phyloP scores from a whole-genome alignment of 2,113 vertebrate species.

The Chionomys nivalis region DNA sequence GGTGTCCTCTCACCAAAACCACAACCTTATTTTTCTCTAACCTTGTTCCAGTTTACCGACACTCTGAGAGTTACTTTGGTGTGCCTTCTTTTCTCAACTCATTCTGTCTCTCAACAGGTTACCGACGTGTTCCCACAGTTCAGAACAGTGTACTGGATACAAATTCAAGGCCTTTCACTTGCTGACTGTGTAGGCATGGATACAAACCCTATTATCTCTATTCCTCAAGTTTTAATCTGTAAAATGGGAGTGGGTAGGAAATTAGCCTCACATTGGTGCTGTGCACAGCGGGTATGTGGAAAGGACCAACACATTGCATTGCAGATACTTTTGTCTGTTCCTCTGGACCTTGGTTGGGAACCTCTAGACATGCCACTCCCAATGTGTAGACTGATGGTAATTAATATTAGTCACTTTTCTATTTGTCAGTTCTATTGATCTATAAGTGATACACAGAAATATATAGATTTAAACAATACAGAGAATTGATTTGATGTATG shows the following conservation, averaged over 20 bases:
- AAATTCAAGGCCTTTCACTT: too few species aligned
- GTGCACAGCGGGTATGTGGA: not conserved
- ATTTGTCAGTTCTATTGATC: not conserved
- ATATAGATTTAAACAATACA: too few species aligned
- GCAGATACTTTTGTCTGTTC: not conserved
- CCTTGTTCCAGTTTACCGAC: too few species aligned
- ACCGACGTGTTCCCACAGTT: too few species aligned
- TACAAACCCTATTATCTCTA: not conserved
- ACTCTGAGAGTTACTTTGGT: too few species aligned
- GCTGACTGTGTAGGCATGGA: too few species aligned
- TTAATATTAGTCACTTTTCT: not conserved
- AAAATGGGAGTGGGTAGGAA: not conserved
- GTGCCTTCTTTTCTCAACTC: too few species aligned
- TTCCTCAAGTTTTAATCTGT: not conserved
- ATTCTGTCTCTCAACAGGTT: too few species aligned
- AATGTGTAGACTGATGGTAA: not conserved
- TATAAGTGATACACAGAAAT: not conserved
- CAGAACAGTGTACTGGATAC: too few species aligned
- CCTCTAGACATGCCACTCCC: not conserved
- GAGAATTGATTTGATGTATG: too few species aligned
- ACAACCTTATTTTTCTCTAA: too few species aligned
- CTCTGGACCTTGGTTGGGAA: not conserved
- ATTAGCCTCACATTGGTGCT: not conserved
- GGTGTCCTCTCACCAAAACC: too few species aligned
- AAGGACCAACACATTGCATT: not conserved